Evolutionary conservation across 2,113 vertebrate genomes (phyloP).

Genomic region (Arizona elegans): DNA sequence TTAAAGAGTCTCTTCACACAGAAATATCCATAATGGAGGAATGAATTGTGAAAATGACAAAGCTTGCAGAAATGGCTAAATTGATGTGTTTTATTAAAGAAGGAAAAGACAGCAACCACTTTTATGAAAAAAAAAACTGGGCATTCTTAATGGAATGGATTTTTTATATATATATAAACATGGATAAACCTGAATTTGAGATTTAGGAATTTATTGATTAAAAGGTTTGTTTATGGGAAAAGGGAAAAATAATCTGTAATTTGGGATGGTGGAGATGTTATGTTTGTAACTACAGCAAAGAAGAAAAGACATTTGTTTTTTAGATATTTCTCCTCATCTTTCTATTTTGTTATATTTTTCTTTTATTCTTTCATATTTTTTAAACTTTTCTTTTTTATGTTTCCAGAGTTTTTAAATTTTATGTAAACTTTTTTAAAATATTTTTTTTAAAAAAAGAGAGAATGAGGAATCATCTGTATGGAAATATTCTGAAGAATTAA

Average conservation of each 20-base stretch:
- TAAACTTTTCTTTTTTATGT: neutral
- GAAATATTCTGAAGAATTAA: conserved; percentile 51
- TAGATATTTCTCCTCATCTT: neutral
- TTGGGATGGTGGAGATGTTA: neutral
- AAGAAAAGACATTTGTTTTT: neutral
- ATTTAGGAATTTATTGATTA: neutral
- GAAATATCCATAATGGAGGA: neutral
- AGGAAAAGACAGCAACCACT: neutral
- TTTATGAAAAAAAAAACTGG: neutral
- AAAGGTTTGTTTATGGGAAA: neutral
- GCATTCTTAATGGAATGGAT: neutral
- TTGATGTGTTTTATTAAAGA: neutral
- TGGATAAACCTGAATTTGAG: neutral
- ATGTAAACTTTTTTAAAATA: neutral
- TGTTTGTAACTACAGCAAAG: neutral
- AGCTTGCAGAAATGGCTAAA: neutral
- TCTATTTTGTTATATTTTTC: neutral
- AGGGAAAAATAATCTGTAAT: neutral
- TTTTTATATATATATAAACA: neutral
- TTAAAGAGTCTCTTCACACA: neutral
- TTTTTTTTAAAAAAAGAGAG: neutral
- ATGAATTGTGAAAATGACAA: neutral
- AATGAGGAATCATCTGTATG: conserved; percentile 32
- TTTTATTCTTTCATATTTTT: neutral
- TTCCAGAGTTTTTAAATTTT: neutral